Percentiles rank a stretch among this genome's conserved stretches.
phyloP scores from a whole-genome alignment of 2,113 vertebrate species.

The Callionymus lyra region DNA sequence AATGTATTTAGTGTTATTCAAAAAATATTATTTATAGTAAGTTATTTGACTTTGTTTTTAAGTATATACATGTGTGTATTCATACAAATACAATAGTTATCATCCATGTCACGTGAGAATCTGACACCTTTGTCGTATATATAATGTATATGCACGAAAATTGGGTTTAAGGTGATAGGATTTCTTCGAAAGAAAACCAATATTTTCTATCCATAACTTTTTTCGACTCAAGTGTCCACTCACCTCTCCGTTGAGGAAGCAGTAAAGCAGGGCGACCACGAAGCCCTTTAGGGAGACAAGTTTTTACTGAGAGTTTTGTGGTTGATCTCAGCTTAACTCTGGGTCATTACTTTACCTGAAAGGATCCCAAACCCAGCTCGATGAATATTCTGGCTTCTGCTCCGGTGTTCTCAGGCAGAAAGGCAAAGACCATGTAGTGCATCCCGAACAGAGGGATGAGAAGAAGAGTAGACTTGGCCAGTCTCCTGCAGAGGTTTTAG shows the following conservation, averaged over 20 bases:
- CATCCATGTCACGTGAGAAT: too few species aligned
- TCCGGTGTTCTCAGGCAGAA: conserved; percentile 78
- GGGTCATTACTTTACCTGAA: conserved; percentile 67
- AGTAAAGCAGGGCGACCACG: conserved; percentile 84
- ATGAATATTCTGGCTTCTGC: conserved; percentile 80
- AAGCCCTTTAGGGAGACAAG: conserved; percentile 66
- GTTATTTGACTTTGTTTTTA: too few species aligned
- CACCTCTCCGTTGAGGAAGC: conserved; percentile 90
- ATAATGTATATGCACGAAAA: too few species aligned
- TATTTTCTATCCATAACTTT: too few species aligned
- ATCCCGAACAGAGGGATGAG: conserved; percentile 92
- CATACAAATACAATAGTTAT: too few species aligned
- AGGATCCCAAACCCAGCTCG: conserved; percentile 82
- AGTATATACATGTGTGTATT: too few species aligned
- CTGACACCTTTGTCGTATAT: too few species aligned
- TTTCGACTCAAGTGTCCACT: conserved; percentile 38
- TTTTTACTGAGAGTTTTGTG: neutral
- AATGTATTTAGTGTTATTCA: too few species aligned
- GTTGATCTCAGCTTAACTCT: neutral
- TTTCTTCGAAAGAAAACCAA: too few species aligned
- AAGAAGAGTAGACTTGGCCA: conserved; percentile 87
- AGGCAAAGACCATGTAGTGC: conserved; percentile 88
- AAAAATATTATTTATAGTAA: too few species aligned
- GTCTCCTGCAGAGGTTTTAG: conserved; percentile 64
- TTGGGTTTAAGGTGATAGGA: too few species aligned